Conservation (phyloP, 2,797 vertebrate species). For the Falco rusticolus region DNA sequence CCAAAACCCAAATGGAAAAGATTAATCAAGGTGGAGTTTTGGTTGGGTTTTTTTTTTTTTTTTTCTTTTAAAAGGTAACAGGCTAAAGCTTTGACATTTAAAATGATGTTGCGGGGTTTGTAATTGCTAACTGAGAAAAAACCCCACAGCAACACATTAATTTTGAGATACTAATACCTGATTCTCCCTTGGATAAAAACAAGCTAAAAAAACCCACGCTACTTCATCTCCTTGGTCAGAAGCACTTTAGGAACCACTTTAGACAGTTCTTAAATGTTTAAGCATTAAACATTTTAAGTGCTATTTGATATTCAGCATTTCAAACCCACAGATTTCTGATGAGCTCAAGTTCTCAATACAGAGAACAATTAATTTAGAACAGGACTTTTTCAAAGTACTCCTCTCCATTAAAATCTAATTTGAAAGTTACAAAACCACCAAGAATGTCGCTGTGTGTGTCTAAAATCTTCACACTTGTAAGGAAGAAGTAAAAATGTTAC, state of each 20-base stretch:
- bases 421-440: background rate
- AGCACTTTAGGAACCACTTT: background rate
- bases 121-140: background rate
- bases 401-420: background rate
- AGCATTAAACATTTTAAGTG: background rate
- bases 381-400: background rate
- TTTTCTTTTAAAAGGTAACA: background rate
- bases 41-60: background rate
- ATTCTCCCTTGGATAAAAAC: background rate
- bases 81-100: background rate
- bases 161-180: background rate
- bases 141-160: background rate
- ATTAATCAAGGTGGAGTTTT: background rate
- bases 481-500: background rate
- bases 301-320: background rate
- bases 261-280: background rate
- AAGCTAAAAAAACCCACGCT: background rate
- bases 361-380: background rate
- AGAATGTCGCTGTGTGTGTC: rapidly evolving
- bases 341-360: background rate
- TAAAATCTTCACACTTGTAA: background rate
- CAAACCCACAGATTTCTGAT: background rate
- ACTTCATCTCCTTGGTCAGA: background rate
- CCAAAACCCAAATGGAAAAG: background rate
- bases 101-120: background rate